These are phyloP conservation scores for Leiothrix lutea DNA, from an alignment of 2,113 vertebrate genomes.

Conservation along the genomic window DNA sequence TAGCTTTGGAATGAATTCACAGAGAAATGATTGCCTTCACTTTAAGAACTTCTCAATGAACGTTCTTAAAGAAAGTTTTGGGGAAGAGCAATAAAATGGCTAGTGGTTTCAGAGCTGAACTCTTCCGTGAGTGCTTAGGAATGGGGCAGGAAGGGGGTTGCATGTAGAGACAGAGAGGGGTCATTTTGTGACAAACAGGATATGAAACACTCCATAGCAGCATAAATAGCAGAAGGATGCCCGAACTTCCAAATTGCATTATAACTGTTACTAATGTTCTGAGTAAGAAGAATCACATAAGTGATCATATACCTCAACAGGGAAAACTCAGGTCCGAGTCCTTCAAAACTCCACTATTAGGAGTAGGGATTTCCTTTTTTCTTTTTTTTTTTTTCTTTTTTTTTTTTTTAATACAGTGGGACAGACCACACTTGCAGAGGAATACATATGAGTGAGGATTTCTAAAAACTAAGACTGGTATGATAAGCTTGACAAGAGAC, in stretches of 20 bases:
- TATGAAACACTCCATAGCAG: background rate
- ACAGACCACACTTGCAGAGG: background rate
- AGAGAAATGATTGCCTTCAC: background rate
- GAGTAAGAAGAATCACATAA: background rate
- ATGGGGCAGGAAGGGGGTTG: background rate
- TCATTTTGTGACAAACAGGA: background rate
- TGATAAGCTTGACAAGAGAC: background rate
- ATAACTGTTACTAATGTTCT: background rate
- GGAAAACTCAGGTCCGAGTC: background rate
- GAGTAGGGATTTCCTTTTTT: background rate
- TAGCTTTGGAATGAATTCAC: constrained; percentile 17
- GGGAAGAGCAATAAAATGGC: background rate
- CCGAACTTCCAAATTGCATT: background rate
- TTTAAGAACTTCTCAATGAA: background rate
- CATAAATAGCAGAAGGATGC: background rate
- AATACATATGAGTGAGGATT: background rate
- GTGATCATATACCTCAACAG: background rate
- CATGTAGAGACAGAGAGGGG: background rate
- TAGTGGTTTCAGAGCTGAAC: background rate
- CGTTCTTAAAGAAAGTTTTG: background rate
- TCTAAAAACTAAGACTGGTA: background rate
- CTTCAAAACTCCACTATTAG: background rate
- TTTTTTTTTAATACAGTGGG: background rate
- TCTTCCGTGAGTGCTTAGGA: background rate
- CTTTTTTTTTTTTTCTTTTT: background rate